phyloP scores from a whole-genome alignment of 2,113 vertebrate species.

The Vanacampus margaritifer region DNA sequence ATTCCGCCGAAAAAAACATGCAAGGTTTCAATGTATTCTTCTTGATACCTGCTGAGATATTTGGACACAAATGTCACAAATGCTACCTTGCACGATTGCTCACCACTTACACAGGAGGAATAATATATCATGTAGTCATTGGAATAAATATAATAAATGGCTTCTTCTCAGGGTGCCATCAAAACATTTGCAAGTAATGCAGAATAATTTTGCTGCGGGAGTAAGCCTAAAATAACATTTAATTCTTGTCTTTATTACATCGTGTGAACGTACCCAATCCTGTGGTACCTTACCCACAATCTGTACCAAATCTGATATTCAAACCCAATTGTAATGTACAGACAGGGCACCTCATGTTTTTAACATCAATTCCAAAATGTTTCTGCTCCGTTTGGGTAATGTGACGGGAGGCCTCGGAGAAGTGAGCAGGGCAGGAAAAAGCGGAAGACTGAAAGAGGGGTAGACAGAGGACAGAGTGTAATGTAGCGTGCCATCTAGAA shows the following conservation, averaged over 20 bases:
- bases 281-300: not conserved
- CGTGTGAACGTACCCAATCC: not conserved
- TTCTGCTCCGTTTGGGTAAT: constrained; percentile 32
- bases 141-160: constrained; percentile 5
- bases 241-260: not conserved
- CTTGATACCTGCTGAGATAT: not conserved
- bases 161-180: constrained; percentile 11
- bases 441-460: constrained; percentile 36
- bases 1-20: not conserved
- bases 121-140: not conserved
- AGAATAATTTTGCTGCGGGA: constrained; percentile 13
- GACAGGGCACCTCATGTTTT: constrained; percentile 14
- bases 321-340: constrained; percentile 1
- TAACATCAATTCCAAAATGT: constrained; percentile 13
- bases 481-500: constrained; percentile 57
- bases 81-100: not conserved
- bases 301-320: not conserved
- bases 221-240: not conserved
- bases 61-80: not conserved
- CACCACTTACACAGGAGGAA: not conserved
- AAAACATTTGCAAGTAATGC: constrained; percentile 25
- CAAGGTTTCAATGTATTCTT: not conserved
- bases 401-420: constrained; percentile 22
- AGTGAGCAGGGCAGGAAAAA: constrained; percentile 15
- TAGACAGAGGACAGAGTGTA: constrained; percentile 39